Evolutionary conservation across 1,140 invertebrate genomes (phyloP).

Genomic region (Teleopsis dalmanni): DNA sequence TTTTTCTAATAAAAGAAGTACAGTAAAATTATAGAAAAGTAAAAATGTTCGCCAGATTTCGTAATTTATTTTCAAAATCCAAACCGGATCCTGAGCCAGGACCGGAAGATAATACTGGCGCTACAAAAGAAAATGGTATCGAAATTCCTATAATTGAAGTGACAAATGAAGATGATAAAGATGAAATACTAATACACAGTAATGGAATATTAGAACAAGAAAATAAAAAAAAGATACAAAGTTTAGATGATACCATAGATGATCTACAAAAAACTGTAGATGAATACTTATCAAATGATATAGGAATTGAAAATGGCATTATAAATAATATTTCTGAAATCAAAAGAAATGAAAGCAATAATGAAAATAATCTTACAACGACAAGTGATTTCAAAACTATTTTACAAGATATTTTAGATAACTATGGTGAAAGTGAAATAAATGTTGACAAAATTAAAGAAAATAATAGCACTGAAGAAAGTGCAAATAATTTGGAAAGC

Average conservation of each 20-base stretch:
- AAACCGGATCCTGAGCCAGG: slow-evolving; percentile 14
- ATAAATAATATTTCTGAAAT: too few relatives aligned
- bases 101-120: neutral
- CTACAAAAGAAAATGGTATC: neutral
- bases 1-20: neutral
- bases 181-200: neutral
- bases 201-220: neutral
- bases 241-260: neutral
- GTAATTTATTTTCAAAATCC: slow-evolving; percentile 36
- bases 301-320: too few relatives aligned
- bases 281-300: too few relatives aligned
- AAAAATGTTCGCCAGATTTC: slow-evolving; percentile 40
- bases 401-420: too few relatives aligned
- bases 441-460: too few relatives aligned
- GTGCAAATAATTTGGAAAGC: too few relatives aligned
- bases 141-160: neutral
- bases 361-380: too few relatives aligned
- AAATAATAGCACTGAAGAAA: too few relatives aligned
- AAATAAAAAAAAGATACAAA: neutral
- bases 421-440: too few relatives aligned
- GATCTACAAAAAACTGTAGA: too few relatives aligned
- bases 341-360: too few relatives aligned
- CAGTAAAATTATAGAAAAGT: neutral
- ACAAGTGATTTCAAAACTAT: too few relatives aligned
- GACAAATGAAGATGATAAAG: neutral